Evolutionary conservation across 2,113 vertebrate genomes (phyloP).

Genomic region (Panthera uncia): DNA sequence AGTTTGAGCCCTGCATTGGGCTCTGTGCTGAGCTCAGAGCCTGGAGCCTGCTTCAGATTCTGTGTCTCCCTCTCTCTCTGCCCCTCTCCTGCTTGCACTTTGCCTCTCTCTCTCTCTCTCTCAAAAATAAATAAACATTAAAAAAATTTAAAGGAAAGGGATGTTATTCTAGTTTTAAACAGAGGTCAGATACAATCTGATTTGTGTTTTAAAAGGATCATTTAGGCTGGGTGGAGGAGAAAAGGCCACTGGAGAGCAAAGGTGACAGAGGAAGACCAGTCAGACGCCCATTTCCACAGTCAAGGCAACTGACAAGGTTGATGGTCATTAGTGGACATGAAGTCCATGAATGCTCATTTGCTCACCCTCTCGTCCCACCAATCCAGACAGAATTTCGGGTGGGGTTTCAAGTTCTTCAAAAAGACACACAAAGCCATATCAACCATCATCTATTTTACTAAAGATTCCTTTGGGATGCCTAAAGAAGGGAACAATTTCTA

Average conservation of each 20-base stretch:
- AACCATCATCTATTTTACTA: background rate
- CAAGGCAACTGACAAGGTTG: background rate
- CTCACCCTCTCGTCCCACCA: background rate
- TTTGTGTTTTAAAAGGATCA: background rate
- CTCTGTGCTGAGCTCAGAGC: no score
- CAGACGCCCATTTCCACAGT: background rate
- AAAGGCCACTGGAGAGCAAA: background rate
- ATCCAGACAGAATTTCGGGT: background rate
- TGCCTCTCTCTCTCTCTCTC: no score
- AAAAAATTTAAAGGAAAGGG: background rate
- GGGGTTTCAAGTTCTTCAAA: background rate
- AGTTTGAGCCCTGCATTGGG: no score
- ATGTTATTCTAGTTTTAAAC: background rate
- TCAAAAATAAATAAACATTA: no score
- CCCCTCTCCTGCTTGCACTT: no score
- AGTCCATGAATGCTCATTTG: rapidly evolving
- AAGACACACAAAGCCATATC: background rate
- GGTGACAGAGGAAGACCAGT: no score
- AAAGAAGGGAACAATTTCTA: background rate
- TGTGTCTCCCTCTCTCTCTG: no score
- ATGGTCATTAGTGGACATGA: rapidly evolving
- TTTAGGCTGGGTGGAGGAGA: background rate
- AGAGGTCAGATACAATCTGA: background rate
- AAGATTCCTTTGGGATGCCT: background rate
- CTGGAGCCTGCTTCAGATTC: no score